A percentile compares a stretch with the other conserved stretches of the same genome.
Conservation (phyloP, 2,113 vertebrate species). For the Cephalopterus ornatus region DNA sequence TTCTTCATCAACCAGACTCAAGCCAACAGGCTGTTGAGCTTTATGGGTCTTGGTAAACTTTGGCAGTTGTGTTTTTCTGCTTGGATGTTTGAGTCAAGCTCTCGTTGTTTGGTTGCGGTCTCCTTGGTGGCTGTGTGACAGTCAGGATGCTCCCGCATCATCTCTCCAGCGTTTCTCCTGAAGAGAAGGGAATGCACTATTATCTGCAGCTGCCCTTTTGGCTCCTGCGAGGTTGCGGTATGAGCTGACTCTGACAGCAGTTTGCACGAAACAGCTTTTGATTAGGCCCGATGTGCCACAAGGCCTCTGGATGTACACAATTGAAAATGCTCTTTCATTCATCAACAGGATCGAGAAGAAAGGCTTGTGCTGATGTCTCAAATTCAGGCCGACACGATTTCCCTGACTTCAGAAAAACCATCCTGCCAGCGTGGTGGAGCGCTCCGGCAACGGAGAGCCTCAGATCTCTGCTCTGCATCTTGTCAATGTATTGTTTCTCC, state of each 20-base stretch:
- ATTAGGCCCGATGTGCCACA: conserved; percentile 40
- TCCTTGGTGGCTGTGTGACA: not conserved
- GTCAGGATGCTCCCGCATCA: not conserved
- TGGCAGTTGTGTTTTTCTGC: not conserved
- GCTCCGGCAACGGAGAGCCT: not conserved
- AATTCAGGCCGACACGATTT: conserved; percentile 41
- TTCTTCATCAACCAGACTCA: not conserved
- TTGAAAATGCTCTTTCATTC: conserved; percentile 69
- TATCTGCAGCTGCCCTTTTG: conserved; percentile 11
- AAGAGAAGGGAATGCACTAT: not conserved
- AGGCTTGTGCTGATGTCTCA: conserved; percentile 62
- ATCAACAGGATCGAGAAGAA: conserved; percentile 66
- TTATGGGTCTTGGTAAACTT: not conserved
- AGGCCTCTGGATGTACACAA: conserved; percentile 36
- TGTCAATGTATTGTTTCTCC: not conserved
- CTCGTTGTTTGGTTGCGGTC: not conserved
- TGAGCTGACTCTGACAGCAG: conserved; percentile 18
- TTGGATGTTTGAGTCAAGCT: not conserved
- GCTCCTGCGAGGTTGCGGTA: not conserved
- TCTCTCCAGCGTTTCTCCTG: not conserved
- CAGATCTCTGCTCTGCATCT: conserved; percentile 43
- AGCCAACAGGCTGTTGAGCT: not conserved
- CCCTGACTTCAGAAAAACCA: conserved; percentile 43
- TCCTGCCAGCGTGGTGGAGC: not conserved
- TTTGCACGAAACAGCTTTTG: conserved; percentile 50